These are phyloP conservation scores for Lethocerus indicus DNA, from an alignment of 1,140 invertebrate genomes.

Conservation along the genomic window DNA sequence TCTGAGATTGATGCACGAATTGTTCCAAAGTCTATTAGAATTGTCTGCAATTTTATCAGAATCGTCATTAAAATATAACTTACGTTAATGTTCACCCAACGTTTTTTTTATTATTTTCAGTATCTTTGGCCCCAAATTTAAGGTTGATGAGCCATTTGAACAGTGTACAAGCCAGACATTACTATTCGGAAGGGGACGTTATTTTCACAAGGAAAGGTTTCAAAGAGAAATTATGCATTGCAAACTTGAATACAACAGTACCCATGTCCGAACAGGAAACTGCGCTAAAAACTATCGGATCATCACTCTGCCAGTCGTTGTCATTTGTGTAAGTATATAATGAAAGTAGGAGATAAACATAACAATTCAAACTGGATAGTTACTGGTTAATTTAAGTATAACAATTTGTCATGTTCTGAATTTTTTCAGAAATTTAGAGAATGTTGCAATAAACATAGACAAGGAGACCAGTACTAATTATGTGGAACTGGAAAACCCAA, in stretches of 20 bases:
- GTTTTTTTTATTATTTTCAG: conserved; percentile 26
- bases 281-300: conserved; percentile 46
- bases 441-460: conserved; percentile 33
- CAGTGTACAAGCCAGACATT: conserved; percentile 40
- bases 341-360: neutral
- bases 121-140: conserved; percentile 52
- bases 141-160: conserved; percentile 33
- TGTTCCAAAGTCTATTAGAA: too few species aligned
- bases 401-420: neutral
- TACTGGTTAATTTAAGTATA: neutral
- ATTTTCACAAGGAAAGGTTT: conserved; percentile 66
- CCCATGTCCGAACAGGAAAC: conserved; percentile 29
- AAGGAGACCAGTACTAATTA: conserved; percentile 34
- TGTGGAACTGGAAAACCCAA: conserved; percentile 60
- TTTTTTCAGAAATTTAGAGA: conserved; percentile 30
- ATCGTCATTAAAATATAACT: neutral
- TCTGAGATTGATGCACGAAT: too few species aligned
- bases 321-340: conserved; percentile 44
- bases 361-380: neutral
- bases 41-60: neutral
- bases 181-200: conserved; percentile 55
- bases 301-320: conserved; percentile 55
- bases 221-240: conserved; percentile 63
- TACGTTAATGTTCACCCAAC: conserved; percentile 2
- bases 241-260: conserved; percentile 28